These are phyloP conservation scores for Amiota communis DNA, from an alignment of 2,888 invertebrate genomes.

Conservation along the genomic window DNA sequence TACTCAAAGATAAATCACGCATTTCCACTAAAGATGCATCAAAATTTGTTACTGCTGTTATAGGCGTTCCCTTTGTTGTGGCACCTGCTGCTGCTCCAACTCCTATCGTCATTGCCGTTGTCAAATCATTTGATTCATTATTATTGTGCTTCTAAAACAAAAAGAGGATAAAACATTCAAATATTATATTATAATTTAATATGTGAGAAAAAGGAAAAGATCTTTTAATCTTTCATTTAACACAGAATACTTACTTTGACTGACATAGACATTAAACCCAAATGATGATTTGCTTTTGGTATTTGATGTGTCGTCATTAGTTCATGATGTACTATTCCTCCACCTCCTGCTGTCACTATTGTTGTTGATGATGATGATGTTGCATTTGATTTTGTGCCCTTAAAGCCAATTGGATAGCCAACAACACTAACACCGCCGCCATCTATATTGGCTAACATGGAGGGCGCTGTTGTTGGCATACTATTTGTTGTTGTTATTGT, in stretches of 20 bases:
- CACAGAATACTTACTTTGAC: slow-evolving; percentile 5
- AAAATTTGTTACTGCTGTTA: slow-evolving; percentile 29
- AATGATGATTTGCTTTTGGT: slow-evolving; percentile 45
- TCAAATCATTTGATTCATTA: slow-evolving; percentile 41
- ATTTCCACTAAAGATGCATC: slow-evolving; percentile 44
- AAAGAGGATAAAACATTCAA: neutral
- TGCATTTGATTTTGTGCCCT: slow-evolving; percentile 45
- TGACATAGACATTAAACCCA: slow-evolving; percentile 40
- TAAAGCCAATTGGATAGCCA: slow-evolving; percentile 31
- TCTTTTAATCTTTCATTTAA: too few species aligned
- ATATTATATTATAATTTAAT: too few species aligned
- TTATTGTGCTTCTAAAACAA: slow-evolving; percentile 45
- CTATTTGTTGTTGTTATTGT: slow-evolving; percentile 30
- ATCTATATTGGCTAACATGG: slow-evolving; percentile 10
- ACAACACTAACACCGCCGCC: slow-evolving; percentile 37
- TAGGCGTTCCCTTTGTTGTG: slow-evolving; percentile 27
- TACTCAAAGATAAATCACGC: slow-evolving; percentile 44
- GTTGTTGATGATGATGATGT: slow-evolving; percentile 13
- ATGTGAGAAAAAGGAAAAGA: neutral
- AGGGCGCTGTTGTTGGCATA: slow-evolving; percentile 19
- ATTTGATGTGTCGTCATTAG: slow-evolving; percentile 21
- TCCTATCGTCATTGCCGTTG: slow-evolving; percentile 40
- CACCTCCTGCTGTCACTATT: slow-evolving; percentile 10
- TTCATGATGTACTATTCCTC: too few species aligned
- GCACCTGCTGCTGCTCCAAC: slow-evolving; percentile 35